Evolutionary conservation across 2,797 vertebrate species (phyloP).

Genomic region (Sciurus vulgaris): DNA sequence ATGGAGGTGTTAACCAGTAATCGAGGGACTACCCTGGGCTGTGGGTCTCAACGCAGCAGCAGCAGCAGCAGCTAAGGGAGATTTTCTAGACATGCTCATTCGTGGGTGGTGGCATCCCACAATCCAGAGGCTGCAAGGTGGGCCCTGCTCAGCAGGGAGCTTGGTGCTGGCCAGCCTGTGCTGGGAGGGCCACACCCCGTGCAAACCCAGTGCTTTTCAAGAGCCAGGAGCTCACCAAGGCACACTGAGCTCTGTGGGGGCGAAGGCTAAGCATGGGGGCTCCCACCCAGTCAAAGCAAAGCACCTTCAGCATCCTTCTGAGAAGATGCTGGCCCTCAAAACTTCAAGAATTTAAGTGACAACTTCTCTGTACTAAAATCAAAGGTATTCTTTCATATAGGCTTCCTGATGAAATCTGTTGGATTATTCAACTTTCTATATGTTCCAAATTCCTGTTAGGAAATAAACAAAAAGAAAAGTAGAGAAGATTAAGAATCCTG

Average conservation of each 20-base stretch:
- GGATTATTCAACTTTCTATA: not conserved
- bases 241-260: not conserved
- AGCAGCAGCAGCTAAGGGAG: not conserved
- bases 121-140: not conserved
- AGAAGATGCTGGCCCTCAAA: not conserved
- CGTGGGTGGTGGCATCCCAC: not conserved
- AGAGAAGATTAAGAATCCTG: not conserved
- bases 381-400: accelerated
- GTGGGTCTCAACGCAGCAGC: not conserved
- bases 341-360: not conserved
- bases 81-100: not conserved
- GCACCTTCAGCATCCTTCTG: not conserved
- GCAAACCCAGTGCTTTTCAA: not conserved
- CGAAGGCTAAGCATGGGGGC: not conserved
- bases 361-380: not conserved
- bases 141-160: too few species aligned
- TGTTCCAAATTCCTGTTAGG: not conserved
- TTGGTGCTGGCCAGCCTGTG: not conserved
- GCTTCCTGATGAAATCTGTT: not conserved
- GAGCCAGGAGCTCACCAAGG: not conserved
- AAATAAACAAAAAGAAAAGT: not conserved
- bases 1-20: not conserved
- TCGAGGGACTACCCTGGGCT: not conserved
- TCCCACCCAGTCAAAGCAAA: too few species aligned
- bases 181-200: not conserved